Base-by-base conservation (phyloP, 2,797 vertebrate genomes). In the Aulostomus chinensis region DNA sequence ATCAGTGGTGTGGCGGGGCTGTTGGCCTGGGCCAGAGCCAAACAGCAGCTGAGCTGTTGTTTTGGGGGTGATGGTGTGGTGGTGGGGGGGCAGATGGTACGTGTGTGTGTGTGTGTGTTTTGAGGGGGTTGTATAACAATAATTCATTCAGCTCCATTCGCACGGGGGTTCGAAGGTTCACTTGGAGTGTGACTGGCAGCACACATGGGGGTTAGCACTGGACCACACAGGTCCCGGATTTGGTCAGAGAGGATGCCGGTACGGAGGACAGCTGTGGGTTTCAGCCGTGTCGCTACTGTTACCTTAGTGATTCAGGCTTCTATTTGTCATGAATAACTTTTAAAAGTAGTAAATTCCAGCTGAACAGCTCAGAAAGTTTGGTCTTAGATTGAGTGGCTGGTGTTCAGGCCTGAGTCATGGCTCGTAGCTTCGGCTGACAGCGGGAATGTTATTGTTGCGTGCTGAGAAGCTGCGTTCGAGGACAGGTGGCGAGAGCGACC, bases 131-230 rank as follows among this genome's bases (percentile, higher is more conserved):
- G 52, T 79, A 70, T 82, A 75, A 86, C 49, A 76, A 86, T 86
- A 83, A 85, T 81, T 83, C 64, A 81, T 85, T 84, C 55, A 84
- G 62, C 62, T 58, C 46, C 58, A 58, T 72, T 68, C 66, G 58
- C 57, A 68, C 41, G 49, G 20, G 78, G 70, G 81, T 68, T 61
- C 63, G 60, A 24, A 64, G n/a, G n/a, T n/a, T n/a, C 69, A 43
- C 31, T 25, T 76, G 81, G 69, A 86, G 74, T 55, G 46, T 89
- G 84, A 91, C 72, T 86, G 83, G 69, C 80, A 84, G 84, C 78
- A 87, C 86, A 89, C 74, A 69, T 90, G 83, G 55, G 45, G 14
- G 30, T 5, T 49, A 68, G 37, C 45, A 30, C 31, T 28, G 51
- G 45, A 73, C 48, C 48, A 47, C 14, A n/a, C n/a, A n/a, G n/a